A percentile compares a stretch with the other conserved stretches of the same genome.
These are phyloP conservation scores for Microchirus variegatus DNA, from an alignment of 2,797 vertebrate species.

Conservation along the genomic window DNA sequence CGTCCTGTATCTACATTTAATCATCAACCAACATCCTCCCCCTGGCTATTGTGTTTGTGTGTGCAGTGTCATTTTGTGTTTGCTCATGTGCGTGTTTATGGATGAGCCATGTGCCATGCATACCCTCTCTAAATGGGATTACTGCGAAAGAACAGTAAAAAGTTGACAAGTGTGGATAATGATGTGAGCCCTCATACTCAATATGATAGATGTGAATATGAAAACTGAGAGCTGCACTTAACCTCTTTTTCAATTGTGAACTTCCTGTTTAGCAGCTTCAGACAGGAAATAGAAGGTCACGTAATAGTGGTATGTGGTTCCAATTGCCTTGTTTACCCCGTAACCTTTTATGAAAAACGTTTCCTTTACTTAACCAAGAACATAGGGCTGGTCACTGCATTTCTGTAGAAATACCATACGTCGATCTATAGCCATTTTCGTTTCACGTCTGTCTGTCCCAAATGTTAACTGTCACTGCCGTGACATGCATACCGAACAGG, in stretches of 20 bases:
- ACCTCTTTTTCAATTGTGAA: conserved; percentile 27
- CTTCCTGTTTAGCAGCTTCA: conserved; percentile 48
- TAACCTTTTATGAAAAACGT: conserved; percentile 2
- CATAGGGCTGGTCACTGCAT: too few relatives aligned
- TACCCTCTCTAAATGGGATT: conserved; percentile 42
- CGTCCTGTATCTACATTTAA: conserved; percentile 25
- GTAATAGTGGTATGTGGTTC: conserved; percentile 27
- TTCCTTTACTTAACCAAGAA: conserved; percentile 5
- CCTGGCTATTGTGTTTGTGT: not conserved
- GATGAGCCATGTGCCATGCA: conserved; percentile 16
- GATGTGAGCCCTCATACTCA: not conserved
- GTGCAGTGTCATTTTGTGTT: not conserved
- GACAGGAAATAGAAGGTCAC: conserved; percentile 52
- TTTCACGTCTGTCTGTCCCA: too few relatives aligned
- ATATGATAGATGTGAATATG: conserved; percentile 15
- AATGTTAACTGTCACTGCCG: too few relatives aligned
- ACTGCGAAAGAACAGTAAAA: conserved; percentile 18
- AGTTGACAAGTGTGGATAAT: not conserved
- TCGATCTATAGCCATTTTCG: too few relatives aligned
- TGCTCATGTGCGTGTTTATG: not conserved
- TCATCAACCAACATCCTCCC: conserved; percentile 18
- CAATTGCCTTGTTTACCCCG: conserved; percentile 9
- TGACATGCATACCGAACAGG: too few relatives aligned
- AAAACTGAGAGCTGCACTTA: conserved; percentile 26
- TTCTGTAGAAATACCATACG: too few relatives aligned